These are phyloP conservation scores for Pantherophis guttatus DNA, from an alignment of 2,113 vertebrate genomes.

Conservation along the genomic window DNA sequence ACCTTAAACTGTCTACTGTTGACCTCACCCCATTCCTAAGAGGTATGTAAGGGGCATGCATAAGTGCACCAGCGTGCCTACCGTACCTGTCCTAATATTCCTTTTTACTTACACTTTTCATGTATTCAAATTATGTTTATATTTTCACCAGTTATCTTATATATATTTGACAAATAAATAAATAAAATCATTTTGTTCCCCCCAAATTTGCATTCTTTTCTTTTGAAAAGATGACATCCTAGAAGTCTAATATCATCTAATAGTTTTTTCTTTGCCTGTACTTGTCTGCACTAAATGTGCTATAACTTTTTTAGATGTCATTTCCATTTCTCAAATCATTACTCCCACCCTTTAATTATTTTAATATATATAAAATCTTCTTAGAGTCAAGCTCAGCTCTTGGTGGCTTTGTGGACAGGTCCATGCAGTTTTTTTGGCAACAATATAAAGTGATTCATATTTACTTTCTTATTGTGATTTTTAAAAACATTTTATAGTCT, in stretches of 20 bases:
- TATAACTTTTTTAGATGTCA: not conserved
- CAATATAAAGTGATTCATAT: not conserved
- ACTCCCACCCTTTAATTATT: not conserved
- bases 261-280: not conserved
- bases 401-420: not conserved
- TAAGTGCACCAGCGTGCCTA: too few species aligned
- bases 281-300: not conserved
- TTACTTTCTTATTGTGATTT: not conserved
- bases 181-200: not conserved
- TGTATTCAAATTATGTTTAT: too few species aligned
- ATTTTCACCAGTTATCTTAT: too few species aligned
- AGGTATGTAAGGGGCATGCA: too few species aligned
- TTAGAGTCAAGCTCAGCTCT: not conserved
- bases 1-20: too few species aligned
- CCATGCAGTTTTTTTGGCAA: not conserved
- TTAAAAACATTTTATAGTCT: not conserved
- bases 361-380: not conserved
- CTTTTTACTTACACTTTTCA: too few species aligned
- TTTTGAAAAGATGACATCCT: not conserved
- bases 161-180: too few species aligned
- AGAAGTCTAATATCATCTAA: not conserved
- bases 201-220: not conserved
- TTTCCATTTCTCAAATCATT: not conserved
- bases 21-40: too few species aligned
- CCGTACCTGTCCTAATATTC: too few species aligned